Evolutionary conservation across 35 echinoderm and acorn worm species (phyloP).

Genomic region (Eucidaris tribuloides): DNA sequence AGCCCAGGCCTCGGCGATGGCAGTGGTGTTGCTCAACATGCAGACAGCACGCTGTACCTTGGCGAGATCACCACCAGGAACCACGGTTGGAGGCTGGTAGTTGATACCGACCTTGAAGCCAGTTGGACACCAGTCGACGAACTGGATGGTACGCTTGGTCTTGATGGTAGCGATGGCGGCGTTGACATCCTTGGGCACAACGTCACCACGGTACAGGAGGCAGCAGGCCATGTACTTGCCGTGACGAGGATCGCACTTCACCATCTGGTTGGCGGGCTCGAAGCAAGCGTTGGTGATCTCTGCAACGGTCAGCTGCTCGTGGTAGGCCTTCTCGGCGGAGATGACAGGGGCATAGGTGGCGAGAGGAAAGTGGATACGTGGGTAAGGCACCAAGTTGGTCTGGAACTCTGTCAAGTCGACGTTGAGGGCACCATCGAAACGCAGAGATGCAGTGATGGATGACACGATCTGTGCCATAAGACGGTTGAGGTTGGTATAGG

Average conservation of each 20-base stretch:
- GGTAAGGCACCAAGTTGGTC: slow-evolving; percentile 87
- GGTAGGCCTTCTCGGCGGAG: slow-evolving; percentile 50
- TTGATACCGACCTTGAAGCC: slow-evolving; percentile 75
- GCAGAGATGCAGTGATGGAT: slow-evolving; percentile 64
- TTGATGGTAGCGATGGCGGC: slow-evolving; percentile 58
- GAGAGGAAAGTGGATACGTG: slow-evolving; percentile 86
- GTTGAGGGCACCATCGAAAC: slow-evolving; percentile 44
- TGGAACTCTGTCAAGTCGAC: slow-evolving; percentile 70
- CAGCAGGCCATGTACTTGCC: slow-evolving; percentile 69
- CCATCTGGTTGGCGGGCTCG: slow-evolving; percentile 51
- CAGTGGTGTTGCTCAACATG: slow-evolving; percentile 76
- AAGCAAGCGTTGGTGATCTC: slow-evolving; percentile 51
- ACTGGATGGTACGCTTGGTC: slow-evolving; percentile 72
- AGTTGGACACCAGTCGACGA: slow-evolving; percentile 79
- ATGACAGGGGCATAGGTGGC: slow-evolving; percentile 54
- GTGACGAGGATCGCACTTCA: slow-evolving; percentile 57
- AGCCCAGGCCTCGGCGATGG: slow-evolving; percentile 67
- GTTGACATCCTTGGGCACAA: slow-evolving; percentile 60
- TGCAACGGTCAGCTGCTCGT: slow-evolving; percentile 49
- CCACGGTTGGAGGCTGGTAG: slow-evolving; percentile 61
- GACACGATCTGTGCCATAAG: slow-evolving; percentile 62
- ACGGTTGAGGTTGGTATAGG: slow-evolving; percentile 70
- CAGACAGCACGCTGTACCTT: slow-evolving; percentile 65
- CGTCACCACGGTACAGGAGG: slow-evolving; percentile 58
- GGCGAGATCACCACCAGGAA: slow-evolving; percentile 60